These are phyloP conservation scores for Meloidogyne exigua DNA, from an alignment of 1,140 invertebrate genomes.

Conservation along the genomic window DNA sequence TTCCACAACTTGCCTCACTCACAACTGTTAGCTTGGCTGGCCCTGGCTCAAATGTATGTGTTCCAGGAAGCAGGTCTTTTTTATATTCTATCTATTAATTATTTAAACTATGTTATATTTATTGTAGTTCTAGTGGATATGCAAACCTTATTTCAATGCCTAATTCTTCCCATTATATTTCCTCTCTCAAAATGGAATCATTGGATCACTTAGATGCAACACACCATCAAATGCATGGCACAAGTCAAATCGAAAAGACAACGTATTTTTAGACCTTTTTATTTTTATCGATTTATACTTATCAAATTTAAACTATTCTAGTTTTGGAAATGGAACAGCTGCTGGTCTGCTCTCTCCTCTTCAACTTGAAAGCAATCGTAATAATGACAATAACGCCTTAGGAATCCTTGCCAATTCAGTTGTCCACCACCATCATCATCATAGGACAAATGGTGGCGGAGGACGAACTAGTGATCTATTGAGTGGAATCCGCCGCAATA, in stretches of 20 bases:
- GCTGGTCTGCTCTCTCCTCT: conserved; percentile 36
- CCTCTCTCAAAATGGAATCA: conserved; percentile 39
- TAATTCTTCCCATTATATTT: conserved; percentile 33
- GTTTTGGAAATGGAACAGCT: conserved; percentile 34
- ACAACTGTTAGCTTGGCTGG: conserved; percentile 37
- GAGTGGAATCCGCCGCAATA: conserved; percentile 33
- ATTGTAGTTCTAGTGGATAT: conserved; percentile 34
- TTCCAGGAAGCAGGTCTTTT: neutral
- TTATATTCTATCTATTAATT: too few species aligned
- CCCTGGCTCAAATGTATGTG: conserved; percentile 7
- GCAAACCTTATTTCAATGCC: conserved; percentile 36
- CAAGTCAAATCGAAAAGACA: conserved; percentile 16
- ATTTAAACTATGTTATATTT: conserved; percentile 6
- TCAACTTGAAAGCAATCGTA: conserved; percentile 29
- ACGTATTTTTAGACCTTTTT: neutral
- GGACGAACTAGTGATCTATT: conserved; percentile 33
- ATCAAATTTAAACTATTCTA: conserved; percentile 12
- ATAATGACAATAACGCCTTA: conserved; percentile 10
- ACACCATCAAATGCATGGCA: conserved; percentile 29
- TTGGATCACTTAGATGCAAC: conserved; percentile 30
- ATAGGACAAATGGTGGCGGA: conserved; percentile 34
- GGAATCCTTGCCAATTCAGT: conserved; percentile 7
- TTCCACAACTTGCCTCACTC: conserved; percentile 35
- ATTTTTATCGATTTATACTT: neutral
- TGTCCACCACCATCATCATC: conserved; percentile 22